Conservation (phyloP, 2,113 vertebrate species). For the Halichoerus grypus region DNA sequence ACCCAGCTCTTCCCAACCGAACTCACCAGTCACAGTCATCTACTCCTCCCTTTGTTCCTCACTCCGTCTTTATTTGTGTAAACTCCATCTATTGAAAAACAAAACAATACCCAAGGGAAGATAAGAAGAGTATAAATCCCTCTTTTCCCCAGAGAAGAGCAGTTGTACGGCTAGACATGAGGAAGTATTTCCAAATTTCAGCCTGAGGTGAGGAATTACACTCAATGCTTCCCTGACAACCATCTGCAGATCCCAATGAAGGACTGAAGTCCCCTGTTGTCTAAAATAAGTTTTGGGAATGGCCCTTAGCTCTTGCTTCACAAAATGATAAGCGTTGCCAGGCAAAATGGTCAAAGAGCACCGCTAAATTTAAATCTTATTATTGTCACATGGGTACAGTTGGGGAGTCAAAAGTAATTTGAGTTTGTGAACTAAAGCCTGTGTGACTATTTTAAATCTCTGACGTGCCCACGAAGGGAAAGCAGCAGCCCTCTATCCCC, state of each 20-base stretch:
- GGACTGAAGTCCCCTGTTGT: background rate
- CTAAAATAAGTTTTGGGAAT: slow-evolving; percentile 2
- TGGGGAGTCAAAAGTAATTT: slow-evolving; percentile 12
- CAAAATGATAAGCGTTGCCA: background rate
- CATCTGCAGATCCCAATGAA: background rate
- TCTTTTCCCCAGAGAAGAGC: slow-evolving; percentile 42
- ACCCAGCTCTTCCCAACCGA: background rate
- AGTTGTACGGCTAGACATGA: slow-evolving; percentile 66
- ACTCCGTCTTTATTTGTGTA: slow-evolving; percentile 52
- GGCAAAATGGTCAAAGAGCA: background rate
- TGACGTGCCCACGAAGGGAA: background rate
- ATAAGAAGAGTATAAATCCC: slow-evolving; percentile 60
- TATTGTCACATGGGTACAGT: background rate
- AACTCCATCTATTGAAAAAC: slow-evolving; percentile 46
- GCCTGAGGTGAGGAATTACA: background rate
- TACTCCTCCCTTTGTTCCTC: background rate
- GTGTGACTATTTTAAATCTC: background rate
- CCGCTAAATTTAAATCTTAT: background rate
- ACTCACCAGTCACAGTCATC: background rate
- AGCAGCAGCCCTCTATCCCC: background rate
- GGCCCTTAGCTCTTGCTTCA: background rate
- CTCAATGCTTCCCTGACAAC: slow-evolving; percentile 40
- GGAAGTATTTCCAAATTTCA: slow-evolving; percentile 74
- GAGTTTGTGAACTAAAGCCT: background rate
- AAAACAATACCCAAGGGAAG: slow-evolving; percentile 40